Evolutionary conservation across 1,140 invertebrate genomes (phyloP), one percentile per base, ranked within the genome.

Genomic region (Cherax destructor): DNA sequence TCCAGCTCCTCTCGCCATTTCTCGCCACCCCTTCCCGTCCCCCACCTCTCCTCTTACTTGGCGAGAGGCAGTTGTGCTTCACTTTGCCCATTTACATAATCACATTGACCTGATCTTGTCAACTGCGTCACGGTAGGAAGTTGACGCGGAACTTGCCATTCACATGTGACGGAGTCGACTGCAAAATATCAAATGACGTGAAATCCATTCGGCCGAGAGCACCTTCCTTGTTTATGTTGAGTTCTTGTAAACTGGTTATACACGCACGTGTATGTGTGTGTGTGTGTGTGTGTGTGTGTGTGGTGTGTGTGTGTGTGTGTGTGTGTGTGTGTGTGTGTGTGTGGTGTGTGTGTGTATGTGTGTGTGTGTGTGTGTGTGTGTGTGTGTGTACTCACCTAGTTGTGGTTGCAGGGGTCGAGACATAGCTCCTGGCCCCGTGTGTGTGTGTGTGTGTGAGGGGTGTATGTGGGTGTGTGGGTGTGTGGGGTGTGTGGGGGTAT

Each of bases 81-180:
- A 72, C 65, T 85, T 50, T 85, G 83, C 83, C 49, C 13, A 74
- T 85, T 85, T 85, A 41, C 83, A 85, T 85, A 85, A 85, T 85
- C 83, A 85, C 65, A 85, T 85, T 85, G 83, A 85, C 83, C 83
- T 72, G 83, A 85, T 85, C 83, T 85, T 85, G 83, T 85, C 83
- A 85, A 85, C 83, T 85, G 21, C 61, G 83, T 74, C 61, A 85
- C 61, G 65, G 65, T 21, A 21, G 83, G 47, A 85, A 50, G 61
- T 72, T 69, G 83, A 85, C 83, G 83, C 9, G 30, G 69, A 85
- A 85, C 65, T 69, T 74, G 49, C n/a, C 56, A 72, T 85, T 85
- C 69, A 69, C 74, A 85, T 85, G 83, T 72, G 83, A 85, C 41
- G 21, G 50, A 85, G 47, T 72, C 69, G 65, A 74, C 52, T 13